phyloP scores from a whole-genome alignment of 2,797 vertebrate species.

The Adelosebastes latens region DNA sequence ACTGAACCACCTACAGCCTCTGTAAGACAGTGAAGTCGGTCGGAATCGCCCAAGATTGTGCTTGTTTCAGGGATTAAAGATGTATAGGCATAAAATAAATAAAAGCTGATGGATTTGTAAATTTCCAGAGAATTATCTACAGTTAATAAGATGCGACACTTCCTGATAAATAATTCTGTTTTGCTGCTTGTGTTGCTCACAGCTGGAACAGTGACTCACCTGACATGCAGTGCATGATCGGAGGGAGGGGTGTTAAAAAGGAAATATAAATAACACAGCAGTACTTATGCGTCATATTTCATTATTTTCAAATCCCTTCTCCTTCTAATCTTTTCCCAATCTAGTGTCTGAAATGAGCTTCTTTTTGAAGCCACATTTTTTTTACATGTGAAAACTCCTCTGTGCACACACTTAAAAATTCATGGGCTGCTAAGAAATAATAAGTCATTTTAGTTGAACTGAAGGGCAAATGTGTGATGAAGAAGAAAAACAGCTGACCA shows the following conservation, averaged over 20 bases:
- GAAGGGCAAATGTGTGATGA: neutral
- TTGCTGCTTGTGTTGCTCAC: neutral
- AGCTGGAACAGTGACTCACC: neutral
- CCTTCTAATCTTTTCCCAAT: neutral
- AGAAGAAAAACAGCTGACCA: neutral
- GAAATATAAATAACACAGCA: neutral
- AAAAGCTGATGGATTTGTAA: neutral
- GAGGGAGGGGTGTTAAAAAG: neutral
- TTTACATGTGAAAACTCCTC: neutral
- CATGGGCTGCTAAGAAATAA: neutral
- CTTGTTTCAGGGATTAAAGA: too few relatives aligned
- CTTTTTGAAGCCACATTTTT: neutral
- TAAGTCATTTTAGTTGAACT: neutral
- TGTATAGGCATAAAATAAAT: too few relatives aligned
- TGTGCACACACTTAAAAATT: neutral
- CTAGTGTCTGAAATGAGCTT: neutral
- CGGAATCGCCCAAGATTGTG: too few relatives aligned
- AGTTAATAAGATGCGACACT: neutral
- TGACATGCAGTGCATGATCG: neutral
- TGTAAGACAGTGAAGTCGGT: too few relatives aligned
- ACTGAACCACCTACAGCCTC: too few relatives aligned
- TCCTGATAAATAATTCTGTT: neutral
- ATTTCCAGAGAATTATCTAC: neutral
- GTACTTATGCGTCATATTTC: neutral
- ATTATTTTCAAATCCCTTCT: neutral